Percentiles rank a stretch among this genome's conserved stretches.
Conservation (phyloP, 2,797 vertebrate species). For the Mormyrus hasselquistii region DNA sequence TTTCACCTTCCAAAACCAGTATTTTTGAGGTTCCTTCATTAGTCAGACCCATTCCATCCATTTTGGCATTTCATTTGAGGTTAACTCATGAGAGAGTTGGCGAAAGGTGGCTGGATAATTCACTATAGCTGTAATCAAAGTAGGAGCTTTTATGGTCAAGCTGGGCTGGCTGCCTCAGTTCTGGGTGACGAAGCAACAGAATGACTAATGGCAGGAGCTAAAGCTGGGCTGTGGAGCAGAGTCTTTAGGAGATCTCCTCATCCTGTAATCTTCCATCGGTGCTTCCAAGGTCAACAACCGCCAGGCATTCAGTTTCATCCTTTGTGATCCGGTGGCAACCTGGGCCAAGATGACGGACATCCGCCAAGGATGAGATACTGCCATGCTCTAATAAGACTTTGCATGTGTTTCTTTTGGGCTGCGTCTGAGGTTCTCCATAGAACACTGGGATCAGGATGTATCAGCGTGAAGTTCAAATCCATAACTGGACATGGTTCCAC, state of each 20-base stretch:
- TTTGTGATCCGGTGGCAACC: conserved; percentile 48
- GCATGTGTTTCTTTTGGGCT: neutral
- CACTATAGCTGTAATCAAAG: conserved; percentile 21
- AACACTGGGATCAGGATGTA: neutral
- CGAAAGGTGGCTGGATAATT: conserved; percentile 21
- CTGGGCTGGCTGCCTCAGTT: conserved; percentile 27
- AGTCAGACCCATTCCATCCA: neutral
- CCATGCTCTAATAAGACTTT: neutral
- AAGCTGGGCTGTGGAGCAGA: conserved; percentile 46
- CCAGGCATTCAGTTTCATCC: conserved; percentile 59
- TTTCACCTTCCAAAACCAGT: neutral
- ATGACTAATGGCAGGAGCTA: conserved; percentile 41
- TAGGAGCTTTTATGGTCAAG: conserved; percentile 23
- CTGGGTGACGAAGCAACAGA: neutral
- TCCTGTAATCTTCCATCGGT: conserved; percentile 39
- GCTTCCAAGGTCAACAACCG: conserved; percentile 56
- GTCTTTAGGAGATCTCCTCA: conserved; percentile 50
- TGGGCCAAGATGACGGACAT: neutral
- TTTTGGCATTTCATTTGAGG: neutral
- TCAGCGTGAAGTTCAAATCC: neutral
- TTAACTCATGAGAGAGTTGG: conserved; percentile 31
- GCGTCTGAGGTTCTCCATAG: neutral
- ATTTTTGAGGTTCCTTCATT: neutral
- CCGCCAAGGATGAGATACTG: neutral
- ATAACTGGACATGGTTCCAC: neutral